These are phyloP conservation scores for Drosophila oshimai DNA, from an alignment of 1,140 invertebrate species.

Conservation along the genomic window DNA sequence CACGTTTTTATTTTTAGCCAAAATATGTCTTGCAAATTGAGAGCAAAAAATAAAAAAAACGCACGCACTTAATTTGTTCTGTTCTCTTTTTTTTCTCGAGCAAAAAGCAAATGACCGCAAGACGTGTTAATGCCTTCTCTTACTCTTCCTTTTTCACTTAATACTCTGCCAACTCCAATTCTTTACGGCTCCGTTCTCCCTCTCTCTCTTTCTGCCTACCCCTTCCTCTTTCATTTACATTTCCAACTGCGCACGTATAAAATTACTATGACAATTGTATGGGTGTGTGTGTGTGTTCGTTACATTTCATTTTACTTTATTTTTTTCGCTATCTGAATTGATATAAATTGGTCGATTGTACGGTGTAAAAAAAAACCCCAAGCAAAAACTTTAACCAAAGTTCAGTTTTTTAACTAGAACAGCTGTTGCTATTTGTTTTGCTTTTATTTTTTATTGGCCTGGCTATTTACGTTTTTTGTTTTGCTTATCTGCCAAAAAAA, in stretches of 20 bases:
- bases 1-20: slow-evolving; percentile 73
- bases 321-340: slow-evolving; percentile 17
- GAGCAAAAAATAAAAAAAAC: slow-evolving; percentile 47
- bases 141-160: slow-evolving; percentile 4
- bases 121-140: slow-evolving; percentile 57
- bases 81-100: background rate
- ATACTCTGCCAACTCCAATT: slow-evolving; percentile 19
- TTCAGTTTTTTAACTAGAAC: background rate
- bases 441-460: slow-evolving; percentile 22
- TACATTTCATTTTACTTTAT: slow-evolving; percentile 32
- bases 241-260: slow-evolving; percentile 75
- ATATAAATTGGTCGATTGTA: slow-evolving; percentile 28
- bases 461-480: slow-evolving; percentile 25
- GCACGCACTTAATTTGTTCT: slow-evolving; percentile 18
- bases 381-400: slow-evolving; percentile 17
- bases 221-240: slow-evolving; percentile 57
- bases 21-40: slow-evolving; percentile 70
- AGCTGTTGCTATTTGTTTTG: slow-evolving; percentile 44
- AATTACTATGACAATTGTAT: slow-evolving; percentile 50
- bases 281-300: slow-evolving; percentile 8
- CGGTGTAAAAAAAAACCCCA: background rate
- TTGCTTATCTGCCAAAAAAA: slow-evolving; percentile 32
- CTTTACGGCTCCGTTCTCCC: background rate
- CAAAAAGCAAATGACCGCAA: slow-evolving; percentile 76
- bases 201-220: slow-evolving; percentile 3